Conservation (phyloP, 2,888 invertebrate species). For the Epistrophella euchroma region DNA sequence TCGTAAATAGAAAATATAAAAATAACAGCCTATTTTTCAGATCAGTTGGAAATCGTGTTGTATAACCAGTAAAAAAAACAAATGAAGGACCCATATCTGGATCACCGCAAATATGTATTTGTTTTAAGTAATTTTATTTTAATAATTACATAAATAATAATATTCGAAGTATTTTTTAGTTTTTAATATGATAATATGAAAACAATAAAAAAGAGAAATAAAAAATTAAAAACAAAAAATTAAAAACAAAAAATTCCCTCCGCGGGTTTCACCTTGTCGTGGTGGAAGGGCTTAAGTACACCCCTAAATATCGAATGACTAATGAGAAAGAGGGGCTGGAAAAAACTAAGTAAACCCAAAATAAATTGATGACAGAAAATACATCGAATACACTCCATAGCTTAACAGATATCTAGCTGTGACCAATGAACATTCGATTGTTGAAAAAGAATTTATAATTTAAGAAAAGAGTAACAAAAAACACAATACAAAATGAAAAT, state of each 20-base stretch:
- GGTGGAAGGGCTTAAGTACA: constrained; percentile 36
- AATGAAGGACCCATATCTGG: not conserved
- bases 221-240: too few species aligned
- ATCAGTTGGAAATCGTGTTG: not conserved
- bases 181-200: not conserved
- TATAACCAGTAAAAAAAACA: not conserved
- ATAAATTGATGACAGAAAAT: not conserved
- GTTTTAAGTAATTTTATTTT: not conserved
- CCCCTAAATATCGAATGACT: not conserved
- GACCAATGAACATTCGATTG: too few species aligned
- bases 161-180: not conserved
- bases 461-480: not conserved
- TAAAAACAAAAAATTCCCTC: not conserved
- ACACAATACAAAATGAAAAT: constrained; percentile 37
- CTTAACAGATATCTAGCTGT: too few species aligned
- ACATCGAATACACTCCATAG: too few species aligned
- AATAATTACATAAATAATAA: too few species aligned
- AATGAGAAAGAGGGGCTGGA: not conserved
- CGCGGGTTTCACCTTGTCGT: constrained; percentile 28
- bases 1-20: not conserved
- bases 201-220: constrained; percentile 19
- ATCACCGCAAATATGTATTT: not conserved
- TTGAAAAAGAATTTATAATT: not conserved
- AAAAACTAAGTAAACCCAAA: constrained; percentile 34
- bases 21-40: not conserved